phyloP scores from a whole-genome alignment of 2,888 invertebrate genomes.

The Diadromus collaris region DNA sequence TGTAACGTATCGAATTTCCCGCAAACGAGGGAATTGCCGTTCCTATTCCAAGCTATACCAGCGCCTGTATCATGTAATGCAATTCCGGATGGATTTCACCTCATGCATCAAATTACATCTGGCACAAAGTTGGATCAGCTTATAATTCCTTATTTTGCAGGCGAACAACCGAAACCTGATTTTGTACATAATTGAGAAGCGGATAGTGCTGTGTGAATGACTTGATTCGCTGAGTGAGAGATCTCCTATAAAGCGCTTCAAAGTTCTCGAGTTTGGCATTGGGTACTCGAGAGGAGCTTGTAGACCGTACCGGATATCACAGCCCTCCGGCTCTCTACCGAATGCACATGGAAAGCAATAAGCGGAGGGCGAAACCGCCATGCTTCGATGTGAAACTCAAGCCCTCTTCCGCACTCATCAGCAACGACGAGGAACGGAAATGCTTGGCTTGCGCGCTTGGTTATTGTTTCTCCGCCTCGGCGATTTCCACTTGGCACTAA shows the following conservation, averaged over 20 bases:
- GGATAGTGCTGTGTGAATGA: neutral
- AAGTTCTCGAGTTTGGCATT: neutral
- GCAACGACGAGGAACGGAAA: slow-evolving; percentile 32
- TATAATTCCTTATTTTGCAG: neutral
- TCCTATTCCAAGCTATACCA: slow-evolving; percentile 38
- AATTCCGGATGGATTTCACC: slow-evolving; percentile 2
- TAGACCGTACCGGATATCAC: slow-evolving; percentile 19
- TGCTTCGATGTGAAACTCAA: slow-evolving; percentile 65
- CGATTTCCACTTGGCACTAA: slow-evolving; percentile 70
- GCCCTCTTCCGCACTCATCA: slow-evolving; percentile 44
- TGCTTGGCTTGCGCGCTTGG: slow-evolving; percentile 20
- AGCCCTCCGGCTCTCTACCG: slow-evolving; percentile 1
- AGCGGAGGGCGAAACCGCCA: slow-evolving; percentile 57
- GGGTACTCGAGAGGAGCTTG: slow-evolving; percentile 9
- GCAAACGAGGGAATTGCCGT: slow-evolving; percentile 57
- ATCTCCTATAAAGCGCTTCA: neutral
- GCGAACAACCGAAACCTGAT: neutral
- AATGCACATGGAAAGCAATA: slow-evolving; percentile 20
- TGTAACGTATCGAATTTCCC: slow-evolving; percentile 53
- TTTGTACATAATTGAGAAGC: neutral
- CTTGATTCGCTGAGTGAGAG: neutral
- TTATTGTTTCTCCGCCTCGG: slow-evolving; percentile 42
- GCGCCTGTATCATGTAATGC: neutral
- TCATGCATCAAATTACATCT: neutral
- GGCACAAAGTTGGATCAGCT: neutral